Base-by-base conservation (phyloP, 1,140 invertebrate species). In the Leptestheria dahalacensis region DNA sequence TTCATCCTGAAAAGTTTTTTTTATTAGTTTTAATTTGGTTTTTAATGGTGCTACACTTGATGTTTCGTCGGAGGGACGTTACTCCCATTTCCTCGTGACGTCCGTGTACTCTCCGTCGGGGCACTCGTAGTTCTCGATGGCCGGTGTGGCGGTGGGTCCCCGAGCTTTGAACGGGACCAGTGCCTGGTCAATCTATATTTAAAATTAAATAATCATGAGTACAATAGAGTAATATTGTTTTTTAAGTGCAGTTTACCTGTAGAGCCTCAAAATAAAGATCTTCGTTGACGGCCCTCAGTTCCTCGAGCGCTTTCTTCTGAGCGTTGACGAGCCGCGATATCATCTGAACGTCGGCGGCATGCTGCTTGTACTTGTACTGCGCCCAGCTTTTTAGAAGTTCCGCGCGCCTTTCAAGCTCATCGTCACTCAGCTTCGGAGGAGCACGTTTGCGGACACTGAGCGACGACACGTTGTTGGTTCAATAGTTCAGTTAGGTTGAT, bases 101-200 rank as follows among this genome's bases (percentile, higher is more conserved):
- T 91, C 83, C n/a, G 78, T 69, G 67, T 90, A 91, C 66, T 91
- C 86, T 21, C 91, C 91, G 74, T 94, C 89, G 0, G 85, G 83
- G 59, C 76, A 75, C 1, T 78, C 74, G 69, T 90, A 94, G 62
- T 81, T 75, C 65, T 82, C 74, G 54, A 91, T 86, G 0, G 88
- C 77, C 25, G 88, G 86, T 10, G 88, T 92, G 26, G 79, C 71
- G 3, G 82, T 75, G 1, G 89, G 85, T 1, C 89, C 89, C 61
- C 74, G 75, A 1, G 73, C 66, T 25, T 70, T 73, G 65, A 80
- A 81, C 0, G 87, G 84, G 23, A 92, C 65, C 20, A 89, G 68
- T 18, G 68, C 66, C 15, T 78, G 64, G 69, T 93, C 88, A 9
- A 81, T 68, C 81, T 90, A 55, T 48, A 62, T 20, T 23, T 26